A percentile compares a stretch with the other conserved stretches of the same genome.
Conservation (phyloP, 1,140 invertebrate species). For the Lepidotrigona ventralis region DNA sequence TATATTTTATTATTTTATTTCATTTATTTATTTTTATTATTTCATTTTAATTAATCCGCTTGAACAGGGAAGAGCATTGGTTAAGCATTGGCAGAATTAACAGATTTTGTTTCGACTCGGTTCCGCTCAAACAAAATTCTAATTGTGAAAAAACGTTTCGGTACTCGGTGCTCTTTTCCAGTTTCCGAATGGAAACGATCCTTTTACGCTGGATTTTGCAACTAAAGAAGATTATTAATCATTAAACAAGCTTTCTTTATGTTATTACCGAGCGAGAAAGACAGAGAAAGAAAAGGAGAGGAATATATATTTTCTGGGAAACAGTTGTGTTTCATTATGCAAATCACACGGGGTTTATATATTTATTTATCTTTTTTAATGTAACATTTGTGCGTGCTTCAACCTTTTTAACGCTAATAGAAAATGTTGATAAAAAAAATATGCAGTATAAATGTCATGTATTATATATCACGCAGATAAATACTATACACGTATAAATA, state of each 20-base stretch:
- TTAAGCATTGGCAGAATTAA: neutral
- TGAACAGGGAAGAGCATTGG: neutral
- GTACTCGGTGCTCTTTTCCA: neutral
- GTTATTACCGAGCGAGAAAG: neutral
- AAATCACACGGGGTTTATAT: no score
- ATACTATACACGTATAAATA: neutral
- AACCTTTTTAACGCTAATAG: no score
- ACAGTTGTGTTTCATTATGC: neutral
- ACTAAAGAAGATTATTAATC: neutral
- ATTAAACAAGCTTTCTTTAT: neutral
- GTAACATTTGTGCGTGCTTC: no score
- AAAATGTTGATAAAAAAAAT: no score
- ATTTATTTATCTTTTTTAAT: no score
- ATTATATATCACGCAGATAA: no score
- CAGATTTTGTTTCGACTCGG: neutral
- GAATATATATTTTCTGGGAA: no score
- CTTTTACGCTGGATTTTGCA: neutral
- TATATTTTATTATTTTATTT: neutral
- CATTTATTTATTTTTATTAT: neutral
- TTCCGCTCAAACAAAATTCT: neutral
- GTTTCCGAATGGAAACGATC: neutral
- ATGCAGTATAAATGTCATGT: no score
- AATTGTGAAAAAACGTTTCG: neutral
- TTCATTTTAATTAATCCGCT: slow-evolving; percentile 25
- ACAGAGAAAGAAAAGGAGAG: no score